Conservation (phyloP, 2,113 vertebrate genomes). For the Sander lucioperca region DNA sequence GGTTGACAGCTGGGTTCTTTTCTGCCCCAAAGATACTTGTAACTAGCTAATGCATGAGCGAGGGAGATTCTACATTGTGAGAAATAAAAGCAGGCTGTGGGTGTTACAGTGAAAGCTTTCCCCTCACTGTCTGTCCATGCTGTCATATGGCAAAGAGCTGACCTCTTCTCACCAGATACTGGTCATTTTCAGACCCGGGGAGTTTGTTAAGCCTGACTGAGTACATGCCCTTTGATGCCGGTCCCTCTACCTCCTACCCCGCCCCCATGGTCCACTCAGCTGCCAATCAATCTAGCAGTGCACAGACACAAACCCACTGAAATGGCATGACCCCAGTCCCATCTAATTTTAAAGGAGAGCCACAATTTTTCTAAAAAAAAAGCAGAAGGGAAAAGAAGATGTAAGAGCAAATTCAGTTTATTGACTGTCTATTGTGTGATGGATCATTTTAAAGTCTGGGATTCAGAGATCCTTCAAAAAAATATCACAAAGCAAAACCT, state of each 20-base stretch:
- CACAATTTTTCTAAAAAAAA: background rate
- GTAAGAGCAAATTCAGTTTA: background rate
- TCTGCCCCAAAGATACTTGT: background rate
- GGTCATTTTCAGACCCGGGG: constrained; percentile 25
- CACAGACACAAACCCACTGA: constrained; percentile 8
- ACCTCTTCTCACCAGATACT: constrained; percentile 24
- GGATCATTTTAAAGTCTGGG: background rate
- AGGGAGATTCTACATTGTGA: constrained; percentile 20
- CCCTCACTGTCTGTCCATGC: constrained; percentile 7
- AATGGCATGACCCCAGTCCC: background rate
- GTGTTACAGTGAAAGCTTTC: constrained; percentile 5
- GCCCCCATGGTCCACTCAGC: constrained; percentile 30
- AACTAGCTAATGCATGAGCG: background rate
- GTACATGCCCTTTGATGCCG: constrained; percentile 43
- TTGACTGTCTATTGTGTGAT: background rate
- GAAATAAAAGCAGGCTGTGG: constrained; percentile 18
- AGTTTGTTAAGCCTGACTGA: constrained; percentile 45
- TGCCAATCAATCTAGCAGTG: constrained; percentile 56
- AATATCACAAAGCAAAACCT: background rate
- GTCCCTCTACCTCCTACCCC: constrained; percentile 27
- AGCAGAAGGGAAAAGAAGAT: background rate
- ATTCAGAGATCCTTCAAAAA: background rate
- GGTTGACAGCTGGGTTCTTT: background rate
- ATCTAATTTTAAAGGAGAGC: constrained; percentile 22
- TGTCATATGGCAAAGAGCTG: constrained; percentile 23